These are phyloP conservation scores for Dichetophora obliterata DNA, from an alignment of 2,888 invertebrate species.

Conservation along the genomic window DNA sequence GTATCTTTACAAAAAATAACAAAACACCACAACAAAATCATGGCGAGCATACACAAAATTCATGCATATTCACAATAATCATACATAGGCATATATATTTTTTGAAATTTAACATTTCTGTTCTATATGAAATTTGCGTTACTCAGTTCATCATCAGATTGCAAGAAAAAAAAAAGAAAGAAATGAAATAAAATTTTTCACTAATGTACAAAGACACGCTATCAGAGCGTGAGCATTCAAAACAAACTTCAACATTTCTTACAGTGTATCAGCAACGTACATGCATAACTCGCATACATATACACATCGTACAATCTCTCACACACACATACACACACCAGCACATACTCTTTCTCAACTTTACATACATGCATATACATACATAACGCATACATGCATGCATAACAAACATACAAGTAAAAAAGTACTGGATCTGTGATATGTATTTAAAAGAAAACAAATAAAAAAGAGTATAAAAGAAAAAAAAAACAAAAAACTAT, in stretches of 20 bases:
- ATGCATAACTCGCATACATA: background rate
- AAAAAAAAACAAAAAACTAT: conserved; percentile 50
- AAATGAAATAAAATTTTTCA: background rate
- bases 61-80: conserved; percentile 34
- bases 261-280: conserved; percentile 16
- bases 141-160: background rate
- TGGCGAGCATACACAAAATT: conserved; percentile 57
- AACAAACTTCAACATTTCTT: background rate
- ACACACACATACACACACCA: conserved; percentile 37
- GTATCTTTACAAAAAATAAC: conserved; percentile 33
- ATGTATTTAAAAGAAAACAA: conserved; percentile 64
- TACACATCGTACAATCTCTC: conserved; percentile 23
- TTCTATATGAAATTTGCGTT: background rate
- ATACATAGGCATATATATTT: background rate
- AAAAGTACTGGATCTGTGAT: conserved; percentile 70
- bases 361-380: conserved; percentile 36
- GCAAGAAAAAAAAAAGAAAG: background rate
- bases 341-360: conserved; percentile 26
- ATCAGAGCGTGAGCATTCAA: background rate
- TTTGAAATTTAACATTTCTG: background rate
- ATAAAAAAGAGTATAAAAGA: conserved; percentile 48
- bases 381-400: conserved; percentile 44
- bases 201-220: background rate
- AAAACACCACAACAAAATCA: conserved; percentile 50
- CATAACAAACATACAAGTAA: conserved; percentile 59